Conservation (phyloP, 2,113 vertebrate species). For the Apteryx mantelli region DNA sequence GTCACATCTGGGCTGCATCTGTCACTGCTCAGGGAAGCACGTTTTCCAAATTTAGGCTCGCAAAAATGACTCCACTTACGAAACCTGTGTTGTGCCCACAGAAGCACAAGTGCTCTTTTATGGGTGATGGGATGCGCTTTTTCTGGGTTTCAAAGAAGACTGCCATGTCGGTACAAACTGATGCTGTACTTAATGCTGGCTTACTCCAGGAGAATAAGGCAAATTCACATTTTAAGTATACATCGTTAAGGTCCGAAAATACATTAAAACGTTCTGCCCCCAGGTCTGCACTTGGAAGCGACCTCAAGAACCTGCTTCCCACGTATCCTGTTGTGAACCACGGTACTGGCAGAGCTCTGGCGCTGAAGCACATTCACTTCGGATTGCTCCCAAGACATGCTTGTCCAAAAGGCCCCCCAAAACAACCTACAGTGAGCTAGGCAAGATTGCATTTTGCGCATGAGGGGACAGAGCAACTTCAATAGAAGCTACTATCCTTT, state of each 20-base stretch:
- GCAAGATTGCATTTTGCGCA: background rate
- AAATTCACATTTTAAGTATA: background rate
- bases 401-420: background rate
- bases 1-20: conserved; percentile 22
- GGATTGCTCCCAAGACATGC: background rate
- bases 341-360: background rate
- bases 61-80: background rate
- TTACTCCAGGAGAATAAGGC: background rate
- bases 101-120: background rate
- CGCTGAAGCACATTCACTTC: background rate
- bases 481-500: background rate
- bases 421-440: background rate
- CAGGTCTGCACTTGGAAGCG: background rate
- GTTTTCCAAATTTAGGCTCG: background rate
- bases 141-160: background rate
- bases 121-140: background rate
- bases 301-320: background rate
- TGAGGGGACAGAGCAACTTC: background rate
- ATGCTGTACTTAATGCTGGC: background rate
- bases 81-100: background rate
- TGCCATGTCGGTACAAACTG: background rate
- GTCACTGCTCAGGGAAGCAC: background rate
- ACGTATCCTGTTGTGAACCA: background rate
- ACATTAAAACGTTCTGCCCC: background rate
- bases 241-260: background rate